Evolutionary conservation across 2,888 invertebrate species (phyloP), one percentile per base, ranked within the genome.

Genomic region (Hypolimnas misippus): DNA sequence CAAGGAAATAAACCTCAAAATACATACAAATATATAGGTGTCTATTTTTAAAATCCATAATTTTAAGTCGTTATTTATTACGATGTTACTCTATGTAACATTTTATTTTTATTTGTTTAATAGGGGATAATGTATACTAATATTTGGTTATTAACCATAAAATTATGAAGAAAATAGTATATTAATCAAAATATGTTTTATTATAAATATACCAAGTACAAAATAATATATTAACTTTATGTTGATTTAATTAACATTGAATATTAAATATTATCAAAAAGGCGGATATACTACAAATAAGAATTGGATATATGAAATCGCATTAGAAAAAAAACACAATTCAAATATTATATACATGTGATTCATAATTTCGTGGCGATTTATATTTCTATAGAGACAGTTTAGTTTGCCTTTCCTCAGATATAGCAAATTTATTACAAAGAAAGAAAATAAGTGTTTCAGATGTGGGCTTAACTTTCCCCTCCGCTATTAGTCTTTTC

Each of bases 361-460:
- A 4, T 21, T 4, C 3, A 44, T 4, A 46, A 46, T 46, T 12
- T 38, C 35, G n/a, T 38, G 4, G 35, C n/a, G 10, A 42, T 31
- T 51, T 51, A 29, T 14, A 35, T 35, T n/a, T 53, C 52, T 59
- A 62, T 54, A 66, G 51, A 46, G 70, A 61, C 38, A 81, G 61
- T 70, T 87, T 86, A 40, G 75, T 73, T 63, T 82, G 79, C 25
- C 89, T 77, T 7, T 91, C 91, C 42, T 91, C 89, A 16, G 89
- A 89, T 62, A 89, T 81, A 29, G 92, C 89, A 71, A 92, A 92
- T 75, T 92, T 92, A 71, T 92, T 92, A 73, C 92, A 92, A 31
- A 92, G 85, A 79, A 92, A 92, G 75, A 91, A 92, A 72, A 92
- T 92, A 5, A 92, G 79, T 14, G 87, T 90, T 73, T 92, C 92